phyloP scores from a whole-genome alignment of 1,140 invertebrate species.

The Drosophila kohkoa region DNA sequence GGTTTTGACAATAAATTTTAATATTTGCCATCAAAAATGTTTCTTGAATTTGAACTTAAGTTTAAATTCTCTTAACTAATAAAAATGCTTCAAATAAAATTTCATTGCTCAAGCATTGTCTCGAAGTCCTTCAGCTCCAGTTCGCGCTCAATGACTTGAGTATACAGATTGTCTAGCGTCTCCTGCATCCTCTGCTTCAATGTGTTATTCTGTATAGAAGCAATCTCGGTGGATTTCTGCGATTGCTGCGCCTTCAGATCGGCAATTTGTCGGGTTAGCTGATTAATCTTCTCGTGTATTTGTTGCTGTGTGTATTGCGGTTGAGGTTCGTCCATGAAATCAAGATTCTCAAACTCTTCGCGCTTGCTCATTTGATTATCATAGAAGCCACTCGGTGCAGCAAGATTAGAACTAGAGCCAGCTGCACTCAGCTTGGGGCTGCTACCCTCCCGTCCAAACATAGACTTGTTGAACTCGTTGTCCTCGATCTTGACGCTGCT shows the following conservation, averaged over 20 bases:
- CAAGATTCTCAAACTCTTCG: slow-evolving; percentile 73
- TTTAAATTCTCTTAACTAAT: not conserved
- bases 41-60: not conserved
- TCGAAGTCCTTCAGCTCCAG: slow-evolving; percentile 86
- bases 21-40: too few species aligned
- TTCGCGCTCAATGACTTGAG: slow-evolving; percentile 92
- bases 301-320: slow-evolving; percentile 83
- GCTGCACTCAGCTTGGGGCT: slow-evolving; percentile 67
- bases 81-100: not conserved
- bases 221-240: slow-evolving; percentile 93
- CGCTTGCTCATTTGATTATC: slow-evolving; percentile 64
- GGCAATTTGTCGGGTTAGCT: slow-evolving; percentile 89
- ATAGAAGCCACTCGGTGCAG: slow-evolving; percentile 70
- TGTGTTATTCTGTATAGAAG: slow-evolving; percentile 94
- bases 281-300: slow-evolving; percentile 86
- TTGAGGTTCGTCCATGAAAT: slow-evolving; percentile 65
- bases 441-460: slow-evolving; percentile 66
- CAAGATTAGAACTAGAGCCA: slow-evolving; percentile 78
- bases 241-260: slow-evolving; percentile 90
- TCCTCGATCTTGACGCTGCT: slow-evolving; percentile 64
- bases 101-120: slow-evolving; percentile 66
- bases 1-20: too few species aligned
- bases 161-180: slow-evolving; percentile 90
- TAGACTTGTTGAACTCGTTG: slow-evolving; percentile 72
- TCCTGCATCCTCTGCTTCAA: slow-evolving; percentile 93